Evolutionary conservation across 64 coral and sea anemone genomes (phyloP), one percentile per base, ranked within the genome.

Genomic region (Porites lutea): DNA sequence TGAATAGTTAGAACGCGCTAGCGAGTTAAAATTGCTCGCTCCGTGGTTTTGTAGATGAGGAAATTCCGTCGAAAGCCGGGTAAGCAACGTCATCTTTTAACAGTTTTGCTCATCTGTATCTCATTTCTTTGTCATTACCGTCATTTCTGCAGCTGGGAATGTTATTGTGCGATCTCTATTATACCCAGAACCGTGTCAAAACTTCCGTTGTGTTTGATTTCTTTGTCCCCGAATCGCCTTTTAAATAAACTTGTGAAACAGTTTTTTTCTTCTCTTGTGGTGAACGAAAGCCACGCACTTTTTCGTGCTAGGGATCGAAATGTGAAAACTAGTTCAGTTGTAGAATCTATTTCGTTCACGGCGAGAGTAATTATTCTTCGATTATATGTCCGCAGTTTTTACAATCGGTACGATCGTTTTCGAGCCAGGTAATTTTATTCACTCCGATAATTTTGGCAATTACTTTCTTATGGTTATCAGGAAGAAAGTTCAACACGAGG

Each of bases 71-170:
- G 4, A 21, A 51, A 21, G 23, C 15, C 18, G n/a, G 81, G 81
- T 84, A 64, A 19, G 62, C 19, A 5, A 50, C 16, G 47, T 21
- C 51, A 65, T 58, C 59, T 23, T 14, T 8, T 4, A 2, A 21
- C 8, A 23, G 19, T 14, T 22, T 49, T 10, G n/a, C 61, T 51
- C 51, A 84, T 84, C 23, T 68, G 19, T 69, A 5, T 20, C 45
- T 18, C 50, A 84, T 84, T 84, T 19, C 65, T 20, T 52, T 52
- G 47, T 69, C 81, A 84, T 84, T 84, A 84, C 51, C 45, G 9
- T 14, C 37, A 13, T 76, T 55, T 47, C 15, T 67, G 9, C 81
- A 68, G 62, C 3, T 84, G 81, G 46, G 16, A 84, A 51, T 20
- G 5, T 21, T 48, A 68, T 69, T 84, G 63, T 84, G 62, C 50